Conservation (phyloP, 2,888 invertebrate species). For the Rugalucina vietnamica region DNA sequence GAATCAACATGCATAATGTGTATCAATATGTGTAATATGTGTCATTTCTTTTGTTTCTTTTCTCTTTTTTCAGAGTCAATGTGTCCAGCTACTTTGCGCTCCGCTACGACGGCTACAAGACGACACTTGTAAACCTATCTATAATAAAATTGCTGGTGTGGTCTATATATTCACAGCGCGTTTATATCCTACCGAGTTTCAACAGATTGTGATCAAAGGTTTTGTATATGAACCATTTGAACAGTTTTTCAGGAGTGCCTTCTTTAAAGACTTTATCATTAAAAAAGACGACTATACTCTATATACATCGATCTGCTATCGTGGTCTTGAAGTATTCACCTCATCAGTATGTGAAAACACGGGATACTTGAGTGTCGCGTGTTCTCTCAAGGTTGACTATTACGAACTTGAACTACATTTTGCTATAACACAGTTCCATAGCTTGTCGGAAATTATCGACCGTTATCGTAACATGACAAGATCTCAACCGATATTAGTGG, state of each 20-base stretch:
- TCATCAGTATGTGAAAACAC: no score
- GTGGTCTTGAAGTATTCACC: no score
- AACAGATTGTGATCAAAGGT: no score
- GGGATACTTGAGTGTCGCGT: background rate
- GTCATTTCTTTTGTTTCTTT: no score
- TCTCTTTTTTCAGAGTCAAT: background rate
- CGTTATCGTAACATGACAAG: background rate
- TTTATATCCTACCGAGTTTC: no score
- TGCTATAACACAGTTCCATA: background rate
- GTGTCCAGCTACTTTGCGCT: background rate
- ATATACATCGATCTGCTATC: no score
- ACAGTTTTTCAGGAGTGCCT: no score
- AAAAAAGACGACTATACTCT: no score
- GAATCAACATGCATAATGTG: no score
- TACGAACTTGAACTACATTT: background rate
- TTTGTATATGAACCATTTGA: no score
- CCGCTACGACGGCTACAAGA: background rate
- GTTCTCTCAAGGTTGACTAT: background rate
- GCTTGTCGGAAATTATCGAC: background rate
- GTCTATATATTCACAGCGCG: background rate
- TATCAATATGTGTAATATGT: no score
- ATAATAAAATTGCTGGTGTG: background rate
- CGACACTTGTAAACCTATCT: background rate
- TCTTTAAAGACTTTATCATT: no score
- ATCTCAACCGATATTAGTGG: background rate